These are phyloP conservation scores for Chaetoderma sp. DNA, from an alignment of 2,888 invertebrate genomes.

Conservation along the genomic window DNA sequence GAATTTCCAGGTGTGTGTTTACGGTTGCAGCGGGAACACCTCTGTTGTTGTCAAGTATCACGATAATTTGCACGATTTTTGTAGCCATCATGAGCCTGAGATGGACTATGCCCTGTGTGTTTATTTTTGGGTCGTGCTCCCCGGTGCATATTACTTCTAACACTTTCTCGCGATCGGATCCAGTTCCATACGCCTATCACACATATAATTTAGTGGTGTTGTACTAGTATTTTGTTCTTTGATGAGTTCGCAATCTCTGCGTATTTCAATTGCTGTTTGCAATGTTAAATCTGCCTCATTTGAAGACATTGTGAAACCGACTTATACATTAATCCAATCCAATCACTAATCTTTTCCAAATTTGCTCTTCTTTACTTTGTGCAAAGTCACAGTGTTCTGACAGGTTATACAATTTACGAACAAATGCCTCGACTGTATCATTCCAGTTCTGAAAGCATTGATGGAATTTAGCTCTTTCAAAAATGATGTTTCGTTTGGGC, in stretches of 20 bases:
- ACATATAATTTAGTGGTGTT: no score
- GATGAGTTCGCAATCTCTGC: background rate
- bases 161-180: no score
- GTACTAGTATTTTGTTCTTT: no score
- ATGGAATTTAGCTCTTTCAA: slow-evolving; percentile 15
- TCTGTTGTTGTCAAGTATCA: no score
- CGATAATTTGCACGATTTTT: no score
- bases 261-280: background rate
- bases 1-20: background rate
- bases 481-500: slow-evolving; percentile 14
- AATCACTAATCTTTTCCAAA: no score
- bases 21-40: background rate
- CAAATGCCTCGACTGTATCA: slow-evolving; percentile 10
- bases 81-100: no score
- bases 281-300: slow-evolving; percentile 4
- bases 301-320: background rate
- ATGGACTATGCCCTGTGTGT: no score
- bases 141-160: no score
- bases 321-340: background rate
- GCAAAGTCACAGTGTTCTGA: slow-evolving; percentile 11
- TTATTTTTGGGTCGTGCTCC: no score
- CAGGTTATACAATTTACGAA: slow-evolving; percentile 10
- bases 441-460: background rate
- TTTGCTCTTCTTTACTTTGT: background rate
- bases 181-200: no score